Evolutionary conservation across 2,113 vertebrate genomes (phyloP), one percentile per base, ranked within the genome.

Genomic region (Scortum barcoo): DNA sequence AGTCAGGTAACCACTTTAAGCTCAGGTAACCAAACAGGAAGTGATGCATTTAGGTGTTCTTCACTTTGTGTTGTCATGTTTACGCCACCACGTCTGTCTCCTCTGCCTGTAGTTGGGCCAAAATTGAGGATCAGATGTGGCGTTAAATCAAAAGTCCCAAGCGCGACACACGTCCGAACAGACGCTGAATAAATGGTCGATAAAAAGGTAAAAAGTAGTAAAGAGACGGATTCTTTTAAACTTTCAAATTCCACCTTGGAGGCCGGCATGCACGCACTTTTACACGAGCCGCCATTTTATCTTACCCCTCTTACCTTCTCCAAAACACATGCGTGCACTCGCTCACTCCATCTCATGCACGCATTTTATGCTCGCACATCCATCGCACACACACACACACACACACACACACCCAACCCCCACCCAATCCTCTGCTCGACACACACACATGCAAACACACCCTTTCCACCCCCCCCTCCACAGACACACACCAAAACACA

Each of bases 371-470:
- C 86, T 85, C 46, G 33, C 86, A 84, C 84, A 53, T 78, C 72
- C 20, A 42, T n/a, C 63, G 53, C 77, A 86, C 69, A 92, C 84
- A 84, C 83, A 67, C 89, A 81, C 78, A 42, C 63, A 48, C 77
- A 86, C 69, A 92, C 84, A 84, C 83, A 67, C 89, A 81, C 78
- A 33, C 88, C 86, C 84, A 83, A 80, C 91, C 89, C 88, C 88
- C 88, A 88, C 88, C 75, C 86, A 17, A 36, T 76, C 81, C 78
- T 76, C 69, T 65, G 60, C 81, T 82, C 48, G 19, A 72, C 69
- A 78, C 84, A 67, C 51, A 65, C 71, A 81, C 73, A 78, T 56
- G 72, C 82, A 66, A 65, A 72, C 69, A 73, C 53, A 72, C 80
- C 42, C 42, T 36, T 36, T 36, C 6, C 63, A 26, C 62, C 50